Evolutionary conservation across 1,140 invertebrate genomes (phyloP), one percentile per base, ranked within the genome.

Genomic region (Meloidogyne chitwoodi): DNA sequence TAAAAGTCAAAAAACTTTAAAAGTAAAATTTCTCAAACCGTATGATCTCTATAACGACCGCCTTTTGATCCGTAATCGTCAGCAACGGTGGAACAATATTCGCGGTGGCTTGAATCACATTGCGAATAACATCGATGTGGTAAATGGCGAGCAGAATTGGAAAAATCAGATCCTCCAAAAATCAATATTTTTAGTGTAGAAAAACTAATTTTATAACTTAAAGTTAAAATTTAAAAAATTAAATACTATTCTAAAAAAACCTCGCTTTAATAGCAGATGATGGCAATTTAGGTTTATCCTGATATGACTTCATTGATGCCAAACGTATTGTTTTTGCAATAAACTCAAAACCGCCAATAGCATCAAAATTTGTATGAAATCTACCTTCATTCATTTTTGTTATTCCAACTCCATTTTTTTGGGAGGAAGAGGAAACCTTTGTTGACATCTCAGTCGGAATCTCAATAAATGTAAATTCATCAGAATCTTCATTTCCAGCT

Each of bases 81-180:
- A 1, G n/a, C n/a, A 56, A 44, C 31, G 4, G 19, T 8, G n/a
- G 48, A n/a, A 14, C 48, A 56, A 56, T n/a, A 14, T 14, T 44
- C 48, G 2, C 24, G 41, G 2, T 26, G 29, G 38, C 22, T 44
- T 11, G 26, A 26, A 14, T 78, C 71, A 84, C 82, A 85, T 64
- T 83, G 38, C 24, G 80, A 78, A 65, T 83, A 82, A 31, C 24
- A 65, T 70, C 84, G 79, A 10, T 74, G 67, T 26, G 41, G 38
- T 41, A 38, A 44, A 34, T 31, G 41, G 29, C 68, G 76, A 31
- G 75, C 34, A 65, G 63, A 77, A 12, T 83, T 79, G 24, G 84
- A 84, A 63, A 83, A 83, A 34, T 83, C 82, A 62, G 74, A 79
- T 29, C 82, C 82, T 44, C 84, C 84, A 63, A 72, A 83, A 22